Conservation (phyloP, 2,888 invertebrate species). For the Incurvaria masculella region DNA sequence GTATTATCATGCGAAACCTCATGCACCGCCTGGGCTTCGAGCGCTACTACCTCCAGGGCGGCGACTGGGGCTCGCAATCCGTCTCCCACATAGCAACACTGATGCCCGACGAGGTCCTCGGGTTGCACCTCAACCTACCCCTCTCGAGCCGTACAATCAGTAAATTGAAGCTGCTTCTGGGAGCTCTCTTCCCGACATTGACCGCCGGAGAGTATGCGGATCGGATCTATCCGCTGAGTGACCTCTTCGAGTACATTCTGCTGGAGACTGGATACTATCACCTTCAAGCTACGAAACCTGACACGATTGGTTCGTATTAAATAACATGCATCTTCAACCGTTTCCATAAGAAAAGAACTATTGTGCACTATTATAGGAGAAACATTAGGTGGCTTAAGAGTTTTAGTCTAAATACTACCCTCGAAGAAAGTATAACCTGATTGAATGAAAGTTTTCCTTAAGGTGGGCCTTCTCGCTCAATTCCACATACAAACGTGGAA, state of each 20-base stretch:
- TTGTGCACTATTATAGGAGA: too few relatives aligned
- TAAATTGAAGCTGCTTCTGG: conserved; percentile 37
- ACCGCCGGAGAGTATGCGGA: conserved; percentile 39
- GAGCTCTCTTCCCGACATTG: conserved; percentile 48
- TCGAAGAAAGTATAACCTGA: too few relatives aligned
- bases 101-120: conserved; percentile 57
- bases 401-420: too few relatives aligned
- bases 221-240: conserved; percentile 51
- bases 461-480: too few relatives aligned
- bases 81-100: conserved; percentile 58
- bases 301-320: conserved; percentile 65
- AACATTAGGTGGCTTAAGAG: too few relatives aligned
- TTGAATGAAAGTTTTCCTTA: neutral
- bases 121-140: conserved; percentile 67
- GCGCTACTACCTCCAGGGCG: conserved; percentile 70
- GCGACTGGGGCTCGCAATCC: conserved; percentile 74
- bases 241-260: conserved; percentile 25
- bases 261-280: conserved; percentile 65
- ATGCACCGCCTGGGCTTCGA: conserved; percentile 66
- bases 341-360: too few relatives aligned
- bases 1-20: conserved; percentile 63
- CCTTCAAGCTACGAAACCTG: conserved; percentile 80
- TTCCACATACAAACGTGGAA: too few relatives aligned
- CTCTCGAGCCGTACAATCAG: conserved; percentile 31
- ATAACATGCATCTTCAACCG: too few relatives aligned